These are phyloP conservation scores for Spongilla lacustris DNA, from an alignment of 37 sponge, comb jelly and placozoan species.

Conservation along the genomic window DNA sequence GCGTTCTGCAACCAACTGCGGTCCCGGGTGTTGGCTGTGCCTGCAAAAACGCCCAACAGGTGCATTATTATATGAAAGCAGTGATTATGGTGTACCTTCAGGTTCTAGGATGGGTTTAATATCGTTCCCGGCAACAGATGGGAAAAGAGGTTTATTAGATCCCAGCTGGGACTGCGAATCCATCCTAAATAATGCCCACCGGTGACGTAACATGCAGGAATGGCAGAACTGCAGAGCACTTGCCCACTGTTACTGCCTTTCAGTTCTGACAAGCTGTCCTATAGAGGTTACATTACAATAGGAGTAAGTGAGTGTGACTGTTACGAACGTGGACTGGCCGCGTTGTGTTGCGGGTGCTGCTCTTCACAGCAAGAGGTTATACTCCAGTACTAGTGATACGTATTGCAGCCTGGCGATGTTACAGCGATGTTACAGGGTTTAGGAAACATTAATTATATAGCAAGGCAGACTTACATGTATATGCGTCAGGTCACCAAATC, in stretches of 20 bases:
- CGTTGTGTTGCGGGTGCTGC: too few species aligned
- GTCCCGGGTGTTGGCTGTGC: not conserved
- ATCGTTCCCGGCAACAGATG: conserved; percentile 5
- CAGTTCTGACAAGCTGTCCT: not conserved
- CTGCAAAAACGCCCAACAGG: not conserved
- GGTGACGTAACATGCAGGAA: not conserved
- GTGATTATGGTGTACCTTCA: not conserved
- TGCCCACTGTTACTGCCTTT: conserved; percentile 25
- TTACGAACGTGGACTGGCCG: too few species aligned
- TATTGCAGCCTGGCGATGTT: too few species aligned
- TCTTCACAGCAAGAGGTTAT: too few species aligned
- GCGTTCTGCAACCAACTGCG: conserved; percentile 38
- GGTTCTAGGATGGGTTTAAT: not conserved
- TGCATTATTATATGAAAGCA: not conserved
- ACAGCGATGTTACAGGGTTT: too few species aligned
- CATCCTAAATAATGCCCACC: not conserved
- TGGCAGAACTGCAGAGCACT: not conserved
- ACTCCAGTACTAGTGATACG: too few species aligned
- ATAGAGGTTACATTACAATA: conserved; percentile 12
- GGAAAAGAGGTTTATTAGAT: conserved; percentile 19
- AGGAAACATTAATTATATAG: too few species aligned
- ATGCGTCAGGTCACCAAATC: too few species aligned
- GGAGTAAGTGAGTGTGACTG: conserved; percentile 7
- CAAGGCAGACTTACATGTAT: too few species aligned
- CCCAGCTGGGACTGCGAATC: not conserved